Evolutionary conservation across 2,797 vertebrate species (phyloP).

Genomic region (Sebastes itinus): DNA sequence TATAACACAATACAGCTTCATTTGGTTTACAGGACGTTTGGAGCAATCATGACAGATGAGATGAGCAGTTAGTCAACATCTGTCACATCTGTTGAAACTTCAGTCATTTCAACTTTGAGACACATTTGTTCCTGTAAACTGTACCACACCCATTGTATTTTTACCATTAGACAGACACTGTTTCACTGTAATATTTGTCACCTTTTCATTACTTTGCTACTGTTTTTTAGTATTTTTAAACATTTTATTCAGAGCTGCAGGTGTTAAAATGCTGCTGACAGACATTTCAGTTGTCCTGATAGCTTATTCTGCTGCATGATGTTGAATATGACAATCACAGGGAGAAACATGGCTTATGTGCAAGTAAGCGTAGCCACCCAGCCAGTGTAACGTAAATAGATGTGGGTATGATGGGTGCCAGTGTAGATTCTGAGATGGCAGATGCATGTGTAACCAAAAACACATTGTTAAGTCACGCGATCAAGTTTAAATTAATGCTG

Average conservation of each 20-base stretch:
- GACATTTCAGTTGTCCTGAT: not conserved
- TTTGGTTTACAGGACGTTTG: not conserved
- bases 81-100: not conserved
- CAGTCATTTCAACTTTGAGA: not conserved
- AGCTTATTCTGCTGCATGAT: not conserved
- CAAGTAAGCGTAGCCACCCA: not conserved
- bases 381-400: not conserved
- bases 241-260: not conserved
- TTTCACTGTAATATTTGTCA: not conserved
- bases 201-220: not conserved
- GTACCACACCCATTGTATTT: not conserved
- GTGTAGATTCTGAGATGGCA: not conserved
- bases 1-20: not conserved
- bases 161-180: not conserved
- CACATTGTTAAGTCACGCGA: not conserved
- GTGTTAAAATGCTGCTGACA: not conserved
- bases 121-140: not conserved
- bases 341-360: not conserved
- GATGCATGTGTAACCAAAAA: not conserved
- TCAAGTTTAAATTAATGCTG: not conserved
- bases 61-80: not conserved
- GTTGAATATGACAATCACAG: not conserved
- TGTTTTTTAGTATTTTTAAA: not conserved
- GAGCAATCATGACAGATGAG: not conserved
- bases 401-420: conserved; percentile 3